Percentiles rank a stretch among this genome's conserved stretches.
phyloP scores from a whole-genome alignment of 2,113 vertebrate genomes.

The Thunnus maccoyii region DNA sequence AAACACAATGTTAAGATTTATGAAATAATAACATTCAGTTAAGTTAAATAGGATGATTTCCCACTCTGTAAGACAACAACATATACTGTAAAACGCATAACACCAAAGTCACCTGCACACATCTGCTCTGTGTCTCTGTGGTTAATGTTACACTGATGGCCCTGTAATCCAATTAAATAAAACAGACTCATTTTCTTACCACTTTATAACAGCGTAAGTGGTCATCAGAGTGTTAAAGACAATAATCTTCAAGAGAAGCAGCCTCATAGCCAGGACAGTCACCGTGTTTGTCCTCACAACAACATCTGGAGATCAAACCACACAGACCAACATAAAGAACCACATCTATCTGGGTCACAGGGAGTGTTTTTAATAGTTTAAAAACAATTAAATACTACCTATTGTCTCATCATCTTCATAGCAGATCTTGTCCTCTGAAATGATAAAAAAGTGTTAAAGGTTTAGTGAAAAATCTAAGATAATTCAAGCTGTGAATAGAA shows the following conservation, averaged over 20 bases:
- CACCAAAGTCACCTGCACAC: not conserved
- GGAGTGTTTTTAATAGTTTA: not conserved
- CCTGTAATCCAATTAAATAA: not conserved
- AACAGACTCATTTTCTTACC: slow-evolving; percentile 67
- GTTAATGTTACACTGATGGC: not conserved
- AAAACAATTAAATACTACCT: slow-evolving; percentile 38
- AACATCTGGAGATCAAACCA: slow-evolving; percentile 59
- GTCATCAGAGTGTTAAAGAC: slow-evolving; percentile 83
- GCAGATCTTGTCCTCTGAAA: slow-evolving; percentile 63
- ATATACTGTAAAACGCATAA: not conserved
- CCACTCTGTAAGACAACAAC: not conserved
- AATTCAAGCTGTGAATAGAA: not conserved
- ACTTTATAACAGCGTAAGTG: slow-evolving; percentile 74
- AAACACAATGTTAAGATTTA: slow-evolving; percentile 20
- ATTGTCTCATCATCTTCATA: slow-evolving; percentile 31
- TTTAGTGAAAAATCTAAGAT: not conserved
- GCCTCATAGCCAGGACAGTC: slow-evolving; percentile 70
- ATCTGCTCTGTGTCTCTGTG: not conserved
- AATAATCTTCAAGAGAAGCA: slow-evolving; percentile 80
- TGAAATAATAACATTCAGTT: not conserved
- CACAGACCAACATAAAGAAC: slow-evolving; percentile 1
- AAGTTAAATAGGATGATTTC: not conserved
- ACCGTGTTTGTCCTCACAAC: slow-evolving; percentile 67
- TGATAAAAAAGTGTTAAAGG: not conserved
- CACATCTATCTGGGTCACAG: not conserved